Base-by-base conservation (phyloP, 2,888 invertebrate species). In the Thysanoteuthis rhombus region DNA sequence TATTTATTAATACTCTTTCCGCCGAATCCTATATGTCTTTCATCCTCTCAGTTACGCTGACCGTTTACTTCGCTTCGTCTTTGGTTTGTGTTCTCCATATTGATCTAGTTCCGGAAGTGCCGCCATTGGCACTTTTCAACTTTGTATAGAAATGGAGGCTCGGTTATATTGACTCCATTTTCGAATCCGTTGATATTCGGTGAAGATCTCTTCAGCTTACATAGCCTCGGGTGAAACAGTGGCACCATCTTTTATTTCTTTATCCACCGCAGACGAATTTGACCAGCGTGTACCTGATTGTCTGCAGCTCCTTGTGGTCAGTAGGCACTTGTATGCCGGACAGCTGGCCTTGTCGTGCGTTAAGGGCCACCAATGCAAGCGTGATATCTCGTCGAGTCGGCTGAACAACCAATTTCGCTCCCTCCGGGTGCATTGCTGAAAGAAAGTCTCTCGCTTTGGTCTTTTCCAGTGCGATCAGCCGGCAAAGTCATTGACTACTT, bases 1-100 rank as follows among this genome's bases (percentile, higher is more conserved):
- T 75, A 75, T 75, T 75, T 75, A 75, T 75, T 75, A 75, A 75
- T 75, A 75, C 75, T n/a, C n/a, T n/a, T 75, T 75, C 75, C 75
- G n/a, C 75, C n/a, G n/a, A 75, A 75, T 75, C n/a, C n/a, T 36
- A 75, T 36, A n/a, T 36, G 12, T 75, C 75, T 75, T 75, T 75
- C 75, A 75, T 75, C 75, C 12, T 75, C n/a, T 75, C 75, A n/a
- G 36, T 75, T 75, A 16, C 75, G n/a, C 75, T 8, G 25, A 75
- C 16, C n/a, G 75, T 75, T 75, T 75, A 75, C 75, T 75, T 16
- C n/a, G 75, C 75, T 75, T 75, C 75, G n/a, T 75, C 75, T 75
- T 75, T 75, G n/a, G 75, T n/a, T 75, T 75, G 75, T 75, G 4
- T n/a, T 75, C n/a, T n/a, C 16, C n/a, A n/a, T 75, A 75, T 75